Evolutionary conservation across 2,888 invertebrate genomes (phyloP).

Genomic region (Lottia gigantea): DNA sequence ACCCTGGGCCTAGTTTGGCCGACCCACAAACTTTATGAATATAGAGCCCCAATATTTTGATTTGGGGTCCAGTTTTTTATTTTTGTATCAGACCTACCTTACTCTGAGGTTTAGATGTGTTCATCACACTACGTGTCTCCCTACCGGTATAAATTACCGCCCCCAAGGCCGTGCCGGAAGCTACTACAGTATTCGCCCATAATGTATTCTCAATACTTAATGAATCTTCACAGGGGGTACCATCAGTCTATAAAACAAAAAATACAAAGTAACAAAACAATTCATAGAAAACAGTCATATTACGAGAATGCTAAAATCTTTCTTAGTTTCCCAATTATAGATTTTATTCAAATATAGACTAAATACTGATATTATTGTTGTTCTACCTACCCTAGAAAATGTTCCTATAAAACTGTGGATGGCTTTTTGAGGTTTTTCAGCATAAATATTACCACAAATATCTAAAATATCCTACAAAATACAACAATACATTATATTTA

Average conservation of each 20-base stretch:
- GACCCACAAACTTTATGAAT: too few species aligned
- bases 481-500: too few species aligned
- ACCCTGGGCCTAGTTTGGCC: too few species aligned
- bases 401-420: slow-evolving; percentile 85
- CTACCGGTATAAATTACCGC: slow-evolving; percentile 95
- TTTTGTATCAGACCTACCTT: slow-evolving; percentile 76
- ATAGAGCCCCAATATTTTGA: not conserved
- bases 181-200: slow-evolving; percentile 98
- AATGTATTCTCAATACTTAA: slow-evolving; percentile 95
- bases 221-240: slow-evolving; percentile 78
- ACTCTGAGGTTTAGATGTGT: slow-evolving; percentile 93
- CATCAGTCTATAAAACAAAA: slow-evolving; percentile 72
- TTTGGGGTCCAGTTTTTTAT: not conserved
- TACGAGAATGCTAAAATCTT: too few species aligned
- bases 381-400: slow-evolving; percentile 57
- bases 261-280: slow-evolving; percentile 2
- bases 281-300: not conserved
- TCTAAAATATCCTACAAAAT: slow-evolving; percentile 69
- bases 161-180: slow-evolving; percentile 94
- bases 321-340: too few species aligned
- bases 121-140: slow-evolving; percentile 98
- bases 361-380: not conserved
- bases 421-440: slow-evolving; percentile 97
- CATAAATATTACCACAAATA: slow-evolving; percentile 89
- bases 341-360: too few species aligned